phyloP scores from a whole-genome alignment of 2,888 invertebrate genomes.

The Lamellibrachia columna region DNA sequence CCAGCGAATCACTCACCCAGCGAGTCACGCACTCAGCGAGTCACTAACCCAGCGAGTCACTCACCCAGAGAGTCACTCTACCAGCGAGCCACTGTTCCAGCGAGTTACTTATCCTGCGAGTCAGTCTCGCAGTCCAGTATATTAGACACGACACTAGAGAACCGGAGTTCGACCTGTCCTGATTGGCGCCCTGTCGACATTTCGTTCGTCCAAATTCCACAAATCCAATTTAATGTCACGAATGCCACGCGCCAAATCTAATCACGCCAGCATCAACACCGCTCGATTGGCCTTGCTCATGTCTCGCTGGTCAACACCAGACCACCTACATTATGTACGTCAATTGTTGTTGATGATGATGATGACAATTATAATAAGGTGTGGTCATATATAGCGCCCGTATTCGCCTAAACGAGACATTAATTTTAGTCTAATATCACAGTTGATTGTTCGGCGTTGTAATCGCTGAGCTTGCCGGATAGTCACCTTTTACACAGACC shows the following conservation, averaged over 20 bases:
- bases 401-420: too few species aligned
- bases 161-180: neutral
- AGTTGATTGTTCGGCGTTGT: too few species aligned
- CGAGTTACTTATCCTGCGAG: neutral
- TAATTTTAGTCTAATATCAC: too few species aligned
- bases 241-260: neutral
- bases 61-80: neutral
- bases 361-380: neutral
- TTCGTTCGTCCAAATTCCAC: neutral
- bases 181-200: neutral
- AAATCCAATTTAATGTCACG: slow-evolving; percentile 16
- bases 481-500: too few species aligned
- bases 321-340: neutral
- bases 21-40: neutral
- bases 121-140: neutral
- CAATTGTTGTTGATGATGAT: neutral
- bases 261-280: neutral
- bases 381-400: neutral
- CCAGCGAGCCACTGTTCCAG: neutral
- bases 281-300: slow-evolving; percentile 1
- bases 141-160: neutral
- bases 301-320: neutral
- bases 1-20: neutral
- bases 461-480: too few species aligned
- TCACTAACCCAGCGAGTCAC: neutral